Conservation (phyloP, 2,113 vertebrate species). For the Nesogale talazaci region DNA sequence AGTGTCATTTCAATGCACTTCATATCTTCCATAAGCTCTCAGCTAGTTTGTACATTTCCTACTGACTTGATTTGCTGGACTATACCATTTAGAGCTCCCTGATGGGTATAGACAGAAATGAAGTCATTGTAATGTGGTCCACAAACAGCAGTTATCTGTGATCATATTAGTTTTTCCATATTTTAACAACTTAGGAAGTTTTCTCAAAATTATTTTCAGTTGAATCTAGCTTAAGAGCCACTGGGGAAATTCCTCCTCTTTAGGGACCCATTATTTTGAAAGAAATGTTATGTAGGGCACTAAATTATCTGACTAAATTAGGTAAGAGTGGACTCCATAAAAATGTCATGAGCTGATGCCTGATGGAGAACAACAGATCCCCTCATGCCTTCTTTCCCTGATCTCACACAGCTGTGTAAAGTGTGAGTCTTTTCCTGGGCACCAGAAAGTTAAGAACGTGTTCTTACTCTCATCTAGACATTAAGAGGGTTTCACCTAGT, state of each 20-base stretch:
- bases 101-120: background rate
- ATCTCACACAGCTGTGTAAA: background rate
- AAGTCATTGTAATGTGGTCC: background rate
- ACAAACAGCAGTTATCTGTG: background rate
- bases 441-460: background rate
- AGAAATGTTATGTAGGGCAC: background rate
- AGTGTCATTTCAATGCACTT: background rate
- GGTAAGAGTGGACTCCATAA: background rate
- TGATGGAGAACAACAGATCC: background rate
- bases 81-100: background rate
- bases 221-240: background rate
- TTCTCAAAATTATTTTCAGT: background rate
- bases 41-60: background rate
- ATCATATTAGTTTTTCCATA: background rate
- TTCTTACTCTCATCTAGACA: background rate
- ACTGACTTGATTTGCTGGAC: too few species aligned
- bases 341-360: background rate
- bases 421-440: background rate
- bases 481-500: background rate
- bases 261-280: slow-evolving; percentile 16
- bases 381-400: background rate
- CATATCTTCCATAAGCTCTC: background rate
- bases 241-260: background rate
- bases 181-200: background rate
- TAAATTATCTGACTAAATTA: background rate